Conservation (phyloP, 2,113 vertebrate species). For the Cheirogaleus medius region DNA sequence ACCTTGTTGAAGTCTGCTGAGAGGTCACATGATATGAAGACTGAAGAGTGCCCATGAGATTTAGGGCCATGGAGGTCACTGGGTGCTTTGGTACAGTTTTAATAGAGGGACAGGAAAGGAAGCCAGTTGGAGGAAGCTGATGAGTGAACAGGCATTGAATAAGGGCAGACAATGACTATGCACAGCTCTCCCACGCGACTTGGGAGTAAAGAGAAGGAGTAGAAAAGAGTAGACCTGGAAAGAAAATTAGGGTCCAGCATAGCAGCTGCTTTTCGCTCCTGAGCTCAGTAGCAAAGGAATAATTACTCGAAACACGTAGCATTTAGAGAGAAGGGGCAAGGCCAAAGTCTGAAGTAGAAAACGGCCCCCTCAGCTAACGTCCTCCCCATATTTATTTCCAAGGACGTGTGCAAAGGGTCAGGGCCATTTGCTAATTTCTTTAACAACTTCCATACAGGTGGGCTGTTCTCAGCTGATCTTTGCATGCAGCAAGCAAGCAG, state of each 20-base stretch:
- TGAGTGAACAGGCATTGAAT: not conserved
- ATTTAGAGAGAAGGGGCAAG: too few species aligned
- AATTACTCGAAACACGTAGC: too few species aligned
- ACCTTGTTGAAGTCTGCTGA: not conserved
- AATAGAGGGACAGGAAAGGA: not conserved
- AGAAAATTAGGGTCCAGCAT: not conserved
- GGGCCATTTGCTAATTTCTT: too few species aligned
- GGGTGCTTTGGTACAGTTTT: not conserved
- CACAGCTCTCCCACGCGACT: not conserved
- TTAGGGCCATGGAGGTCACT: not conserved
- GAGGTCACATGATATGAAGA: not conserved
- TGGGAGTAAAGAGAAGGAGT: not conserved
- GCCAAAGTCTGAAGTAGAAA: too few species aligned
- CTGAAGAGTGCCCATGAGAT: not conserved
- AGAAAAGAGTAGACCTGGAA: not conserved
- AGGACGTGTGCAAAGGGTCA: too few species aligned
- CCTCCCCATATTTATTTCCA: too few species aligned
- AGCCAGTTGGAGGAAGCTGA: not conserved
- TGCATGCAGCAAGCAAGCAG: too few species aligned
- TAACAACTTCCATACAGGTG: too few species aligned
- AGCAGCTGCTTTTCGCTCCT: too few species aligned
- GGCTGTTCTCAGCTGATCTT: too few species aligned
- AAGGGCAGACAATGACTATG: not conserved
- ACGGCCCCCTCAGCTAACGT: too few species aligned
- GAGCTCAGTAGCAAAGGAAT: too few species aligned